Base-by-base conservation (phyloP, 2,797 vertebrate species). In the Falco biarmicus region DNA sequence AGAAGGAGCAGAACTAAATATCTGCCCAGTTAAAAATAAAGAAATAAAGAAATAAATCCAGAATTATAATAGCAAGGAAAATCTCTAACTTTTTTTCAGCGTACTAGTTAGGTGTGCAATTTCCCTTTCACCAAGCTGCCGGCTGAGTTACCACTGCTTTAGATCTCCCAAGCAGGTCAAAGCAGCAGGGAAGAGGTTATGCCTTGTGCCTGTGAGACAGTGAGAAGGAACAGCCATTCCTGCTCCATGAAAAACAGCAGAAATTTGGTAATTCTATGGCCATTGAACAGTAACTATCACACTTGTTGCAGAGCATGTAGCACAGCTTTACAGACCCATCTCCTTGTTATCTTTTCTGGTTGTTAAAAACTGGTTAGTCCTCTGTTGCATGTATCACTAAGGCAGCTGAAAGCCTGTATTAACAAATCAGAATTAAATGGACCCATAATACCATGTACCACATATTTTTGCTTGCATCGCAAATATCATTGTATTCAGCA, bases 381-480 rank as follows among this genome's bases (percentile, higher is more conserved):
- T 57, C 69, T 17, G 4, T 6, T 54, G 18, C n/a, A 80, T 2
- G 8, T 28, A 75, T 34, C 47, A 63, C 43, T 41, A 29, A 74
- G 61, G 29, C 29, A 75, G 26, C 22, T 75, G 57, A 80, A 89
- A 84, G 80, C 10, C 6, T 53, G 9, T 68, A 71, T 53, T 84
- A 59, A 78, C 18, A 84, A 79, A 80, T 47, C 59, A 61, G 43
- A 84, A 93, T 29, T 81, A 87, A 80, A 84, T 12, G 13, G 48
- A 78, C 13, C 21, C 21, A 20, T 85, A 93, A 51, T 34, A 83
- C 13, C n/a, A 87, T 26, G 77, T 81, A 78, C 57, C 16, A 77
- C 26, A 15, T 59, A 65, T 63, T 94, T 82, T 69, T 81, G 22
- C 80, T 93, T 73, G 45, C 43, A 87, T 84, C 73, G 87, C 29